Base-by-base conservation (phyloP, 2,888 invertebrate species). In the Strigamia maritima region DNA sequence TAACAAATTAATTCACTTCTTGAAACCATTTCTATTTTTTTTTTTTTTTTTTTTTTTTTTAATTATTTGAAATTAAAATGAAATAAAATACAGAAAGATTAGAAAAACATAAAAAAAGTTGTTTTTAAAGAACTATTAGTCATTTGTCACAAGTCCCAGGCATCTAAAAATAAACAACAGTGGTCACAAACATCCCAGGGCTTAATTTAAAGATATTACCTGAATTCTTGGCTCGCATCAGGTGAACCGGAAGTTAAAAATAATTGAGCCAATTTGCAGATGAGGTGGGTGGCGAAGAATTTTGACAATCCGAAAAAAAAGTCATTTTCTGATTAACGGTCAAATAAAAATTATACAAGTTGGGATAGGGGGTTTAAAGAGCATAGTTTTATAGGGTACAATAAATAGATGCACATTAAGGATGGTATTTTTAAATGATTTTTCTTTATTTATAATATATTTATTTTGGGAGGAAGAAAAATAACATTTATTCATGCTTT, bases 171-270 rank as follows among this genome's bases (percentile, higher is more conserved):
- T 60, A 60, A 19, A 60, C 60, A 60, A 60, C 60, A 60, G 60
- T 60, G 60, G 60, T 60, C 60, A 60, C 60, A 60, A 60, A 60
- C 60, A 60, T 60, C 60, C 60, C 60, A 60, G 60, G 60, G 60
- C 60, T 60, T 60, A 60, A 60, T 60, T 60, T 60, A 60, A 60
- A 60, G 60, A 60, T 60, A 60, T 22, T 60, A 60, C 60, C 60
- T 60, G 60, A 60, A 60, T 60, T 60, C 60, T 60, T 60, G 60
- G 60, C 60, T 60, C 60, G 60, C 19, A 19, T 60, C 60, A 60
- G 60, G 60, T 60, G 60, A 60, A 60, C 60, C 60, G 60, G 60
- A 60, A 60, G 60, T 60, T 60, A 60, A 60, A 60, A 60, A 60
- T 60, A 60, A 60, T 60, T 60, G 60, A 19, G 60, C 60, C 60